Percentiles rank a stretch among this genome's conserved stretches.
These are phyloP conservation scores for Erethizon dorsatum DNA, from an alignment of 2,797 vertebrate species.

Conservation along the genomic window DNA sequence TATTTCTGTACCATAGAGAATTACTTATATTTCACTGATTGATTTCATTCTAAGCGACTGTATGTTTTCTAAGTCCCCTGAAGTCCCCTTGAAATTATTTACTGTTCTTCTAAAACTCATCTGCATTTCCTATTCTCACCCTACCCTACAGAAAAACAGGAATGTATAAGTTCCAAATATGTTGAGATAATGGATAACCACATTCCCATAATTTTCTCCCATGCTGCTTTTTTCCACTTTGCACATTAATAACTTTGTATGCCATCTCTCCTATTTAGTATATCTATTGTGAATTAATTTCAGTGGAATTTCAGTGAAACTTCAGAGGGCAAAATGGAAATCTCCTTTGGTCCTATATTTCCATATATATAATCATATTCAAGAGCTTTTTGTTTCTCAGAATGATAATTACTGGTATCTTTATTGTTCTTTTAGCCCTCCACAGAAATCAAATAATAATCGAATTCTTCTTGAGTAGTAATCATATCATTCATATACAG, in stretches of 20 bases:
- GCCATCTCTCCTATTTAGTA: neutral
- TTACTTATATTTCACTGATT: neutral
- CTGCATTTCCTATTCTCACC: neutral
- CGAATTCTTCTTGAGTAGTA: neutral
- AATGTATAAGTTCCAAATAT: neutral
- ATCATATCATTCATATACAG: neutral
- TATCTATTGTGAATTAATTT: neutral
- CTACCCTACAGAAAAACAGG: neutral
- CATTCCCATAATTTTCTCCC: neutral
- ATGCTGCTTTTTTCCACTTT: neutral
- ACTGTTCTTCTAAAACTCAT: neutral
- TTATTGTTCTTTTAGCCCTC: neutral
- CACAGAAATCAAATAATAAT: neutral
- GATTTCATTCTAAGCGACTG: neutral
- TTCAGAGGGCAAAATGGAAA: too few species aligned
- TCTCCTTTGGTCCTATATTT: neutral
- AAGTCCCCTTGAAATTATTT: neutral
- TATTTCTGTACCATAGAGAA: neutral
- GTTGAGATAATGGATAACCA: neutral
- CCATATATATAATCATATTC: neutral
- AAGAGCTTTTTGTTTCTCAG: neutral
- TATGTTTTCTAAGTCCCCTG: neutral
- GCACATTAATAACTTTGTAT: neutral
- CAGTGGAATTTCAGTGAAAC: neutral
- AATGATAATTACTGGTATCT: conserved; percentile 6